Evolutionary conservation across 2,888 invertebrate species (phyloP).

Genomic region (Slavum lentiscoides): DNA sequence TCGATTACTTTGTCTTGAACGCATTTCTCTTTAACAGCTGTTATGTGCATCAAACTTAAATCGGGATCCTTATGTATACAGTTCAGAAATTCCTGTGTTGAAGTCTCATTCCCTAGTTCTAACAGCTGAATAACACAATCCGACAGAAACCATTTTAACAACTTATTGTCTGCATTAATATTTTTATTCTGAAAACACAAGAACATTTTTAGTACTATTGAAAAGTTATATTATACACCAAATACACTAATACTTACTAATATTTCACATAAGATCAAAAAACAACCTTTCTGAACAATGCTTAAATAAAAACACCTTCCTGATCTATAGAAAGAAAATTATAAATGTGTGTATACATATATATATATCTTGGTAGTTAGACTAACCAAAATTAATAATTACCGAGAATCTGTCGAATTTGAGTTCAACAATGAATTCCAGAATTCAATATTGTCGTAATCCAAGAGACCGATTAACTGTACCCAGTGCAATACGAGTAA

Average conservation of each 20-base stretch:
- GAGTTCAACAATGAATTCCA: slow-evolving; percentile 39
- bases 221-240: background rate
- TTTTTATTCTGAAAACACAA: slow-evolving; percentile 42
- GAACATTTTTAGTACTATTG: background rate
- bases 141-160: slow-evolving; percentile 49
- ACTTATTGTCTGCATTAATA: slow-evolving; percentile 17
- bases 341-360: background rate
- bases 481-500: slow-evolving; percentile 43
- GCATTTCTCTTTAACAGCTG: slow-evolving; percentile 46
- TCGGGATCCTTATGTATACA: slow-evolving; percentile 47
- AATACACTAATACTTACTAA: slow-evolving; percentile 15
- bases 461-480: slow-evolving; percentile 43
- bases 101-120: slow-evolving; percentile 52
- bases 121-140: slow-evolving; percentile 47
- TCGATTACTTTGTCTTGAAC: slow-evolving; percentile 37
- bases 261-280: slow-evolving; percentile 44
- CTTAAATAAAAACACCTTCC: slow-evolving; percentile 36
- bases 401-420: slow-evolving; percentile 30
- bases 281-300: slow-evolving; percentile 46
- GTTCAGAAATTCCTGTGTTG: slow-evolving; percentile 45
- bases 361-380: background rate
- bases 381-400: background rate
- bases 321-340: background rate
- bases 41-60: slow-evolving; percentile 49
- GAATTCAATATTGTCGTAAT: slow-evolving; percentile 41